Base-by-base conservation (phyloP, 2,888 invertebrate genomes). In the Lithophane leautieri region DNA sequence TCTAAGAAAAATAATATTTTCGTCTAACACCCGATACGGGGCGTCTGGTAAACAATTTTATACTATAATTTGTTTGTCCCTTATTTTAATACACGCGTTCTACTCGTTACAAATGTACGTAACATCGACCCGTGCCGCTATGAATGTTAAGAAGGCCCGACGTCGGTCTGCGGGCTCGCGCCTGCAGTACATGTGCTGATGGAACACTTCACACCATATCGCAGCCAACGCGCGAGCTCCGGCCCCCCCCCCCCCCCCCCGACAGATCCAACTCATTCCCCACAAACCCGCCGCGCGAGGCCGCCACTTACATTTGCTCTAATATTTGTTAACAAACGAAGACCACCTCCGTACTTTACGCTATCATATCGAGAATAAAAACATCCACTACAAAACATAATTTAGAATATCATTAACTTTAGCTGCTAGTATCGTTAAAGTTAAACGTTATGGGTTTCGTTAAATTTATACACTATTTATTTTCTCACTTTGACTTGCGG, bases 1-100 rank as follows among this genome's bases (percentile, higher is more conserved):
- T 96, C 96, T 96, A 96, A 96, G 96, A 96, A 96, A 96, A 96
- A 96, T 96, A 96, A 96, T 96, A 96, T 96, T 94, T 95, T 95
- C 95, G 95, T 94, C 96, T 96, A 96, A 93, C 94, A 91, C 94
- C 94, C 93, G 89, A 78, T 89, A 88, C 85, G 91, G 92, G 93
- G 93, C 94, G 94, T 90, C 91, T 95, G 94, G 94, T 95, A 95
- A 96, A 95, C 95, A 95, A 96, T 94, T 95, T 94, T 94, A 95
- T 94, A 94, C 95, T 95, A 96, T 94, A 93, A 94, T 95, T 96
- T 95, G 95, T 95, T 95, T 95, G 92, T 95, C 90, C 89, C 94
- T 95, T 94, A 95, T 85, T 86, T 90, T 92, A 92, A 89, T 89
- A 92, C 92, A 93, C 93, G 93, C 94, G 91, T 91, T 91, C 95